phyloP scores from a whole-genome alignment of 2,888 invertebrate species.

The Conchocele bisecta region DNA sequence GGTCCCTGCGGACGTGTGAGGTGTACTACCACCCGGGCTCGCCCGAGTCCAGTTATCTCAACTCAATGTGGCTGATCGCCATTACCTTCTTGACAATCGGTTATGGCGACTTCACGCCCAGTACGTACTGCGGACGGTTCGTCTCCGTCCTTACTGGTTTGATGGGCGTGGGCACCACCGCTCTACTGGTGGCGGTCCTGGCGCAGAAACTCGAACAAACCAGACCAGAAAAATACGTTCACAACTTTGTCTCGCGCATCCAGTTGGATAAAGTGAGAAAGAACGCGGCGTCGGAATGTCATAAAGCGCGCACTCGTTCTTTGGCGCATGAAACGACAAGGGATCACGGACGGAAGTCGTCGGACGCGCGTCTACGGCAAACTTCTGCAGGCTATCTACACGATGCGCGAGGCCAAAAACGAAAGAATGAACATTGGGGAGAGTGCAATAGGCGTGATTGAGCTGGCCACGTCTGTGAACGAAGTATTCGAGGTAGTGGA shows the following conservation, averaged over 20 bases:
- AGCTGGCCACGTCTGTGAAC: constrained; percentile 66
- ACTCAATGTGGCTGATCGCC: constrained; percentile 74
- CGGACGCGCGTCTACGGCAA: constrained; percentile 66
- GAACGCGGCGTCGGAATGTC: constrained; percentile 73
- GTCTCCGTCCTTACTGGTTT: constrained; percentile 72
- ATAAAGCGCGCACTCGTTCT: constrained; percentile 71
- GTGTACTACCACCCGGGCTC: constrained; percentile 66
- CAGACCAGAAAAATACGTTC: constrained; percentile 76
- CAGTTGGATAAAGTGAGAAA: constrained; percentile 71
- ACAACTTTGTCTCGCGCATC: constrained; percentile 72
- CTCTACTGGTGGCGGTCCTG: constrained; percentile 73
- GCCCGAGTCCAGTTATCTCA: constrained; percentile 60
- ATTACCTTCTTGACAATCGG: constrained; percentile 76
- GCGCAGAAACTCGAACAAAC: constrained; percentile 76
- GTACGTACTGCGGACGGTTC: constrained; percentile 72
- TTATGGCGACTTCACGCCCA: constrained; percentile 73
- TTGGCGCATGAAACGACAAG: constrained; percentile 66
- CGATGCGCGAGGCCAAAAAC: constrained; percentile 71
- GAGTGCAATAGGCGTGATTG: constrained; percentile 69
- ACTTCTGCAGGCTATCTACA: constrained; percentile 64
- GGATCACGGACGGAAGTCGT: constrained; percentile 33
- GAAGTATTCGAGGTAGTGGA: constrained; percentile 67
- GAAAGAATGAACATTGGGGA: constrained; percentile 69
- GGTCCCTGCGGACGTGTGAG: constrained; percentile 74
- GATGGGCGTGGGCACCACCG: constrained; percentile 75